phyloP scores from a whole-genome alignment of 2,113 vertebrate species.

The Sterna hirundo region DNA sequence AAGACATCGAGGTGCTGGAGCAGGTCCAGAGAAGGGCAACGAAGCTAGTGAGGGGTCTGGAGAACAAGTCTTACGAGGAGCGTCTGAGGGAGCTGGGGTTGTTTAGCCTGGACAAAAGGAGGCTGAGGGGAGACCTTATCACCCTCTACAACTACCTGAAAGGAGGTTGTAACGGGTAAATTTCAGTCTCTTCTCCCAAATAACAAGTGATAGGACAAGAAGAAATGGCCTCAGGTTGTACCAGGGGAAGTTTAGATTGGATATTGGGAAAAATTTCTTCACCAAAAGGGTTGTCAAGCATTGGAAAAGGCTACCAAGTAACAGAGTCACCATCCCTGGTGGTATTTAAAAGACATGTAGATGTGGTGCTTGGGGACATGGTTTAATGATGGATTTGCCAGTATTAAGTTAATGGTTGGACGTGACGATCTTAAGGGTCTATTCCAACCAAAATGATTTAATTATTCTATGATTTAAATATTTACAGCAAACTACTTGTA shows the following conservation, averaged over 20 bases:
- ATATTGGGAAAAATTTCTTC: background rate
- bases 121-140: background rate
- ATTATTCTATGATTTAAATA: background rate
- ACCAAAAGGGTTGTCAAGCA: background rate
- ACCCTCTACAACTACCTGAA: background rate
- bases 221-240: background rate
- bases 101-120: background rate
- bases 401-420: background rate
- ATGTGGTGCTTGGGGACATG: background rate
- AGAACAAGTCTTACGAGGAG: background rate
- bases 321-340: background rate
- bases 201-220: background rate
- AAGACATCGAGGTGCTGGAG: background rate
- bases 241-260: background rate
- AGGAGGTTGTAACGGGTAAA: background rate
- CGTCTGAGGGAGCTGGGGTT: background rate
- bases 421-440: background rate
- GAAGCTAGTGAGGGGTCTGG: background rate
- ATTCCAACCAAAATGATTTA: background rate
- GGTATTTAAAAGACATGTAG: background rate
- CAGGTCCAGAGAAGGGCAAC: background rate
- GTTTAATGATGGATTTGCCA: background rate
- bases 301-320: background rate
- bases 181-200: background rate
- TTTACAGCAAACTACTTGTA: background rate